phyloP scores from a whole-genome alignment of 2,797 vertebrate species.

The Corythornis leucogaster region DNA sequence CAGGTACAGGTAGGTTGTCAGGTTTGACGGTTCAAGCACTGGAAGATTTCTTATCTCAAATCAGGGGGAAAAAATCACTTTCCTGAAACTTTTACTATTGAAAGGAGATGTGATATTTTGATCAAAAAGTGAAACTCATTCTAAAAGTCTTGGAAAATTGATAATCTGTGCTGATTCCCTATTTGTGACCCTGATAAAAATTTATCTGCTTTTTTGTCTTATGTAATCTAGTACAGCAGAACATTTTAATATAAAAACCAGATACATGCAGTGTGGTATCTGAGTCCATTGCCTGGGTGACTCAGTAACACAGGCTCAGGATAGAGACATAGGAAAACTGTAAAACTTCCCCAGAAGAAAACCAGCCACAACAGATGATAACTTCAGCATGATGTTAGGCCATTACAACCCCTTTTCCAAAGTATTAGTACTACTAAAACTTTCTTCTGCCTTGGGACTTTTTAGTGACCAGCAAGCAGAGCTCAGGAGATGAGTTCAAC shows the following conservation, averaged over 20 bases:
- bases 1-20: background rate
- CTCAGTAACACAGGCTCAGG: too few relatives aligned
- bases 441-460: background rate
- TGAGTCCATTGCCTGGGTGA: background rate
- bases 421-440: background rate
- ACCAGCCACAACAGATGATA: fast-evolving
- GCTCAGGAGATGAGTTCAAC: background rate
- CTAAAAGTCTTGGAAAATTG: background rate
- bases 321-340: background rate
- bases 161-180: background rate
- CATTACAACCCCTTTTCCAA: background rate
- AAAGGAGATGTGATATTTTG: background rate
- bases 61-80: background rate
- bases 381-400: background rate
- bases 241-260: background rate
- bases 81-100: background rate
- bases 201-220: background rate
- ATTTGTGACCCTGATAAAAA: background rate
- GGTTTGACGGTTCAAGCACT: background rate
- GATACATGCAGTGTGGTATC: background rate
- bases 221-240: background rate
- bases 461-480: background rate
- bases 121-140: background rate
- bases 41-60: background rate
- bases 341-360: background rate